Evolutionary conservation across 2,888 invertebrate genomes (phyloP).

Genomic region (Drosophila percnosoma): DNA sequence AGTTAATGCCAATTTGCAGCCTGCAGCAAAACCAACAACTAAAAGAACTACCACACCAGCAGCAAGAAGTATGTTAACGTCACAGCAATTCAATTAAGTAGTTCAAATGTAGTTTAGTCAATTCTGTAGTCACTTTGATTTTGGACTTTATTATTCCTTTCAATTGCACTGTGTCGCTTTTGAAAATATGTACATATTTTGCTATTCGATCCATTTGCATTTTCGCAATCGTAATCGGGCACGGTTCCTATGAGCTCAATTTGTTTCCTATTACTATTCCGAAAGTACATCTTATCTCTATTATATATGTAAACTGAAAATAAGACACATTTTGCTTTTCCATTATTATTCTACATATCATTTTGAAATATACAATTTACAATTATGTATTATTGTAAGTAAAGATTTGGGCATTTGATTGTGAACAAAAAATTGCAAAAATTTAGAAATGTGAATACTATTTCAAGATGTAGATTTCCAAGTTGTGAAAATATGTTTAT

Average conservation of each 20-base stretch:
- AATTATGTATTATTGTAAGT: not conserved
- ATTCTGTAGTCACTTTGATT: not conserved
- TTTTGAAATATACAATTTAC: not conserved
- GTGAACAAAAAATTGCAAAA: not conserved
- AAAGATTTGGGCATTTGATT: not conserved
- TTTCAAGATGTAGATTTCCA: not conserved
- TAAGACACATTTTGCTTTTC: not conserved
- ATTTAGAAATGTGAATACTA: not conserved
- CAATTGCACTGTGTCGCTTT: slow-evolving; percentile 18
- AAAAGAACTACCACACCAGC: slow-evolving; percentile 36
- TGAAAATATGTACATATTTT: slow-evolving; percentile 8
- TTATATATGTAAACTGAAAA: not conserved
- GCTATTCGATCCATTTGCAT: not conserved
- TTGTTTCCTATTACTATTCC: not conserved
- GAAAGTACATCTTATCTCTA: not conserved
- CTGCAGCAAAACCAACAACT: slow-evolving; percentile 48
- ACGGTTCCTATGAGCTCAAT: not conserved
- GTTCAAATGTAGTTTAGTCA: slow-evolving; percentile 11
- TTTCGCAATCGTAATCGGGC: not conserved
- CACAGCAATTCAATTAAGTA: slow-evolving; percentile 22
- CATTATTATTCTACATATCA: not conserved
- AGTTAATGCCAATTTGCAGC: slow-evolving; percentile 48
- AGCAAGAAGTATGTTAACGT: slow-evolving; percentile 48
- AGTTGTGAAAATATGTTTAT: not conserved
- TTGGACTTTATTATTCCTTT: not conserved